Evolutionary conservation across 1,140 invertebrate genomes (phyloP), one percentile per base, ranked within the genome.

Genomic region (Drosophila fuyamai): DNA sequence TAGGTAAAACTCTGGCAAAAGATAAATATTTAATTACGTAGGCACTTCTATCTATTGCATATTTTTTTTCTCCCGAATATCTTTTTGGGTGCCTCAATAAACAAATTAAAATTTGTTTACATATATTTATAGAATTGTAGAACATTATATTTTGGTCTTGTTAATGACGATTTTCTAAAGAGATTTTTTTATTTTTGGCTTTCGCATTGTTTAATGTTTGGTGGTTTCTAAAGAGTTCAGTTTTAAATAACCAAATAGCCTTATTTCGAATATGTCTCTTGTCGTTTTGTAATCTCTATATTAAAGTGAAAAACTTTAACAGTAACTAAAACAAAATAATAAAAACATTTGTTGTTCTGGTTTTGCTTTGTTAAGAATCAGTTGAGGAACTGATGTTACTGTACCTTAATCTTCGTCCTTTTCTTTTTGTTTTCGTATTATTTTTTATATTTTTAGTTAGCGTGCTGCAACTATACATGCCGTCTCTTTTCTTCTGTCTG

Each of bases 101-200:
- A 65, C 63, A 67, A 51, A 23, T n/a, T 32, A 32, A 16, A 16
- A 40, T 14, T 41, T 62, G 60, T 62, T 62, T 62, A 41, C 18
- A 13, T 27, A 43, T 60, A 62, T 59, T 62, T 43, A 62, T 62
- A 62, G 54, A 62, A 59, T 41, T 62, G 40, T 62, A 18, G 55
- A 62, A 29, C 54, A 59, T 59, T 32, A 41, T 62, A 62, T 62
- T 62, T 62, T 62, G 13, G 54, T 43, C n/a, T 59, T 5, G 54
- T 55, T 32, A 23, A 62, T 62, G 60, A 62, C 55, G 54, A 32
- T 62, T 58, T 41, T 27, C 55, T 18, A 0, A 59, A 13, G 23
- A 23, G 59, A 61, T 16, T 57, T 35, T 35, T 58, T 58, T 16
- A 16, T 55, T 55, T 13, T 14, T n/a, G 29, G 32, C 9, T 6